Percentiles rank a stretch among this genome's conserved stretches.
phyloP scores from a whole-genome alignment of 2,888 invertebrate species.

The Trissolcus japonicus region DNA sequence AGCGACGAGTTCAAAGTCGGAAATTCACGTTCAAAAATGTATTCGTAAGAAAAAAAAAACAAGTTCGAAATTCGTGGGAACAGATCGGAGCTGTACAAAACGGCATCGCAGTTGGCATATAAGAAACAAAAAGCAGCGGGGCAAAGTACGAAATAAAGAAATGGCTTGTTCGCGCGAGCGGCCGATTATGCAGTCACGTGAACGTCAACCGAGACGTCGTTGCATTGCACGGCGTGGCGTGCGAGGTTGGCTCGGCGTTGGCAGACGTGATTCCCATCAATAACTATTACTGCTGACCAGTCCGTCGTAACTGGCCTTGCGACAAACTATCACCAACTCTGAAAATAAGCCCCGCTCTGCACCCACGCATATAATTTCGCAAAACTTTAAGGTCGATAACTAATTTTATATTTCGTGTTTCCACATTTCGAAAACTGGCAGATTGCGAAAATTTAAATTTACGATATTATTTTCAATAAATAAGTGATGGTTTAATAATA shows the following conservation, averaged over 20 bases:
- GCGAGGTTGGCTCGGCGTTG: slow-evolving; percentile 23
- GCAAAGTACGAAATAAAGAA: slow-evolving; percentile 30
- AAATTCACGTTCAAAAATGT: not conserved
- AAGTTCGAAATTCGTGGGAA: slow-evolving; percentile 32
- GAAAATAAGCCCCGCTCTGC: slow-evolving; percentile 11
- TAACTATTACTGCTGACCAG: slow-evolving; percentile 14
- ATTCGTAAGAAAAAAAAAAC: slow-evolving; percentile 4
- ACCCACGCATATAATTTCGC: too few relatives aligned
- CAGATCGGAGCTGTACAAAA: slow-evolving; percentile 19
- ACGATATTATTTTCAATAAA: too few relatives aligned
- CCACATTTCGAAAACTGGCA: too few relatives aligned
- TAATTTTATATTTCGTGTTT: too few relatives aligned
- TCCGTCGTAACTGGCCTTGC: slow-evolving; percentile 29
- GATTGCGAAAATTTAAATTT: too few relatives aligned
- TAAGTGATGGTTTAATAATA: too few relatives aligned
- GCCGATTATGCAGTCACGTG: slow-evolving; percentile 47
- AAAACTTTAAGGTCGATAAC: too few relatives aligned
- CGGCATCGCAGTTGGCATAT: slow-evolving; percentile 1
- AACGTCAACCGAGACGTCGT: slow-evolving; percentile 36
- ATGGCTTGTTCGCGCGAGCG: slow-evolving; percentile 36
- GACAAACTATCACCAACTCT: slow-evolving; percentile 13
- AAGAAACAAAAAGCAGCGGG: slow-evolving; percentile 16
- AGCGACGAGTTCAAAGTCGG: not conserved
- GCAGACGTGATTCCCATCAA: slow-evolving; percentile 37
- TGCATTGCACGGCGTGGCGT: slow-evolving; percentile 28